Base-by-base conservation (phyloP, 2,113 vertebrate genomes). In the Gobius niger region DNA sequence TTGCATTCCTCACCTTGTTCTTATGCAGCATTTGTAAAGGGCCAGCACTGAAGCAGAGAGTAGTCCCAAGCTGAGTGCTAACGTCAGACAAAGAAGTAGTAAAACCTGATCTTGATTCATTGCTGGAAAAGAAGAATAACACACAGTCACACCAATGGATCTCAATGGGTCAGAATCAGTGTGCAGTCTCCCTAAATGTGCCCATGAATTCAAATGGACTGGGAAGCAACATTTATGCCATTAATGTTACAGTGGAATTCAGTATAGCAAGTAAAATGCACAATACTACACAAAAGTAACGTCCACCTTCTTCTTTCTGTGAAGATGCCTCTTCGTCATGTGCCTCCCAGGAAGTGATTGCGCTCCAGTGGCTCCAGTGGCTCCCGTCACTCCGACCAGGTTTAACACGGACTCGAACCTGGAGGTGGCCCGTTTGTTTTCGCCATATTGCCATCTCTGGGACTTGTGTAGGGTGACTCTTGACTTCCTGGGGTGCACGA, bases 361-460 rank as follows among this genome's bases (percentile, higher is more conserved):
- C 86, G 73, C 93, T 91, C 93, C 93, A 93, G 70, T 87, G 19
- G 40, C 93, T 93, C 92, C 92, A 93, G 5, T 64, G 62, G 65
- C 72, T 6, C 0, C 9, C 0, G 0, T 2, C 0, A 0, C 0
- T 0, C 0, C 0, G 0, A 0, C 0, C 0, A 0, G 88, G 79
- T 42, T 40, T 76, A 42, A 92, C 89, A 51, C 89, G 73, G 7
- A 91, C 90, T 47, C 91, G 78, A 42, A 78, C 68, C 47, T 88
- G 72, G 54, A 68, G 57, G n/a, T 3, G 19, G 7, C 68, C 87
- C 40, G 60, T 60, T 0, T 76, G 19, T 10, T 0, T 2, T 5
- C 40, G 7, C 1, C 13, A 0, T 3, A 79, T 3, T 5, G 0
- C 57, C 2, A 78, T 4, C 54, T 65, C 4, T 11, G 0, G n/a